Base-by-base conservation (phyloP, 2,888 invertebrate species). In the Agrenia bidenticulata region DNA sequence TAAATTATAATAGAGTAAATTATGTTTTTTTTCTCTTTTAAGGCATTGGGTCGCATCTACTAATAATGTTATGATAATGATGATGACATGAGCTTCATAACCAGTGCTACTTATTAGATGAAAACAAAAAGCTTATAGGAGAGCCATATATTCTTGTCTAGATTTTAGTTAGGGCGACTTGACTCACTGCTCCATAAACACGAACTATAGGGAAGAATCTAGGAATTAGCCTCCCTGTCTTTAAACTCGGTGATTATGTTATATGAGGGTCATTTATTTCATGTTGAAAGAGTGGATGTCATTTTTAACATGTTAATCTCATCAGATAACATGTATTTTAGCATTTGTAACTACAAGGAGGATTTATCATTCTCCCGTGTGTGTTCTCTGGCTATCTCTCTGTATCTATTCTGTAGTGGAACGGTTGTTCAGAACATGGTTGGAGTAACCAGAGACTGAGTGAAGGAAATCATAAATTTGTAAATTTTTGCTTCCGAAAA, bases 401-500 rank as follows among this genome's bases (percentile, higher is more conserved):
- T 4, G 32, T 32, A 32, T 11, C 32, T 32, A 32, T 4, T 32
- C 4, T 7, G 32, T 32, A 32, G 11, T 7, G 32, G 32, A 7
- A 4, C 32, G 4, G 5, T 32, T 32, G 4, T 32, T 7, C 32
- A 4, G 5, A 32, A 32, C 32, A 11, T 13, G 13, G 51, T 17
- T 11, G 2, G 23, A 51, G 51, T 23, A 51, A 23, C 23, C 32
- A 32, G 32, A 32, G 32, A 32, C n/a, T 24, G 41, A 42, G 54
- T 50, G 64, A 64, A 76, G 76, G 76, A 76, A 76, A 76, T 74
- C 73, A 72, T 76, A 74, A 74, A 76, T 76, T 76, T 64, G 61
- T 67, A 72, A 72, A 76, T 71, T 74, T 74, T 69, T 73, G 70
- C 73, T 76, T 74, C 76, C 76, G 76, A 76, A 74, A 71, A 74